phyloP scores from a whole-genome alignment of 1,140 invertebrate species.

The Rhagoletis pomonella region DNA sequence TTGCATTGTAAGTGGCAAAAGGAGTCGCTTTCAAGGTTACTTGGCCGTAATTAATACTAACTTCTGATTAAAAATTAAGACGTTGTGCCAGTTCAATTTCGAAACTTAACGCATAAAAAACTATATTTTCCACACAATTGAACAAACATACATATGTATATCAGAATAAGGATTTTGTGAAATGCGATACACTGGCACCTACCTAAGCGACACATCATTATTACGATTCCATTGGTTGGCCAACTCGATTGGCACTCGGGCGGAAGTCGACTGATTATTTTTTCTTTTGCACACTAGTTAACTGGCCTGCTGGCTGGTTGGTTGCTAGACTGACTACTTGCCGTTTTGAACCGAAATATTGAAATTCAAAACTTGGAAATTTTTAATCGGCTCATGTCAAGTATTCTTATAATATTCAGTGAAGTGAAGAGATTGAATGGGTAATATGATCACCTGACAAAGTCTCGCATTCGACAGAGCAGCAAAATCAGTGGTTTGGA shows the following conservation, averaged over 20 bases:
- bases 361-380: slow-evolving; percentile 53
- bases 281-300: slow-evolving; percentile 10
- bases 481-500: not conserved
- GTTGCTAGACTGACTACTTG: not conserved
- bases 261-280: slow-evolving; percentile 28
- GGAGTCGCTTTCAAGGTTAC: slow-evolving; percentile 39
- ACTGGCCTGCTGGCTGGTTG: not conserved
- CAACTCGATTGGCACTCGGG: slow-evolving; percentile 23
- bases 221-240: slow-evolving; percentile 37
- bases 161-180: slow-evolving; percentile 36
- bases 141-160: slow-evolving; percentile 51
- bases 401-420: slow-evolving; percentile 49
- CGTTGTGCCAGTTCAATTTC: slow-evolving; percentile 9
- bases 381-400: slow-evolving; percentile 56
- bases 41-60: slow-evolving; percentile 47
- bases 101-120: slow-evolving; percentile 22
- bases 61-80: slow-evolving; percentile 52
- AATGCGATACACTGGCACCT: slow-evolving; percentile 55
- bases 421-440: slow-evolving; percentile 46
- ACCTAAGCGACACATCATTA: slow-evolving; percentile 54
- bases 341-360: slow-evolving; percentile 28
- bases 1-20: slow-evolving; percentile 42
- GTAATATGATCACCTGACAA: slow-evolving; percentile 46
- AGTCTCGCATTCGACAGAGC: slow-evolving; percentile 36
- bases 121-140: slow-evolving; percentile 56